These are phyloP conservation scores for Pharmacophagus antenor DNA, from an alignment of 2,888 invertebrate genomes.

Conservation along the genomic window DNA sequence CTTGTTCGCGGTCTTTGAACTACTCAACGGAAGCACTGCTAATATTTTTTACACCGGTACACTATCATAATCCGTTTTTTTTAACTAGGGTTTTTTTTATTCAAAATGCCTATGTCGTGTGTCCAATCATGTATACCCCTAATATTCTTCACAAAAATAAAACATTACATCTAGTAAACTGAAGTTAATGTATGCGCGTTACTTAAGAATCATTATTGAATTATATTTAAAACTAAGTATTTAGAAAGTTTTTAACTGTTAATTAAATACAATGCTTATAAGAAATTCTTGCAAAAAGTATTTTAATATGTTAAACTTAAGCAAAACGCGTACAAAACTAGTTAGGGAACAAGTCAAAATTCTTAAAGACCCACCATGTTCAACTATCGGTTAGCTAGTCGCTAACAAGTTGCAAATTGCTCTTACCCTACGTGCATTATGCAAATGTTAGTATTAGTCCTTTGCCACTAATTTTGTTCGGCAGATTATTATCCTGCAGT, in stretches of 20 bases:
- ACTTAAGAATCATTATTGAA: no score
- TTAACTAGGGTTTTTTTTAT: no score
- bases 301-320: background rate
- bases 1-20: slow-evolving; percentile 6
- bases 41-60: slow-evolving; percentile 6
- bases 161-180: no score
- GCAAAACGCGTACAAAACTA: slow-evolving; percentile 14
- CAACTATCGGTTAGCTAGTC: slow-evolving; percentile 30
- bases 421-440: slow-evolving; percentile 30
- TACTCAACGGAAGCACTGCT: background rate
- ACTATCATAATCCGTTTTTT: no score
- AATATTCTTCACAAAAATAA: no score
- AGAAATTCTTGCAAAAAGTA: background rate
- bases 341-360: slow-evolving; percentile 28
- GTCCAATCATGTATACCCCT: no score
- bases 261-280: no score
- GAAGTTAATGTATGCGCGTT: no score
- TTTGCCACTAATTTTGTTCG: slow-evolving; percentile 29
- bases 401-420: slow-evolving; percentile 31
- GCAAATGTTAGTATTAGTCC: slow-evolving; percentile 30
- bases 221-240: no score
- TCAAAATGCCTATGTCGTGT: no score
- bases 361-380: slow-evolving; percentile 28
- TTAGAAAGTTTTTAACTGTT: no score
- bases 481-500: slow-evolving; percentile 23